Base-by-base conservation (phyloP, 2,888 invertebrate genomes). In the Pseudeuparius sepicola region DNA sequence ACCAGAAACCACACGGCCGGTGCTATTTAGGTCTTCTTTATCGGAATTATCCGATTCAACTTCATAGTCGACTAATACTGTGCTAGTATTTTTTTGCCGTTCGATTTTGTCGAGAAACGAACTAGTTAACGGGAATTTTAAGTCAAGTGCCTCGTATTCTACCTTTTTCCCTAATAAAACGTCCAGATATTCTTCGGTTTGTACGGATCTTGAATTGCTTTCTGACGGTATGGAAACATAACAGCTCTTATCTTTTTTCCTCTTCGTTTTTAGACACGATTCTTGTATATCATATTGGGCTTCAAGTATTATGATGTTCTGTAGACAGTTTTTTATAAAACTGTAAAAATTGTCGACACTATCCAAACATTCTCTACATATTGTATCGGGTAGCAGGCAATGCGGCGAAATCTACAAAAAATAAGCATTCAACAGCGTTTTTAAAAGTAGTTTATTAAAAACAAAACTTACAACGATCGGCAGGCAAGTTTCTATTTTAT, bases 171-270 rank as follows among this genome's bases (percentile, higher is more conserved):
- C 48, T 14, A 43, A 33, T 25, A 49, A 28, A 20, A 50, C 39
- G 37, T 53, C 51, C 9, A 51, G 39, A 42, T 40, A 46, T 39
- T 64, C 48, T 47, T 59, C 45, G 45, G 56, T 59, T 55, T 66
- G 52, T 40, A 56, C 44, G 47, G 53, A 45, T 51, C 52, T 52
- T 31, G 51, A 45, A 43, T 52, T 39, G 44, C 54, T 49, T 46
- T 53, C 34, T 48, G 57, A 16, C 50, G 55, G 34, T 48, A 59
- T 47, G 53, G 66, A 62, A 1, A 61, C 60, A 17, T 57, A 47
- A 45, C 63, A 66, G n/a, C 65, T 59, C 45, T 67, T 65, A 7
- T 67, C 68, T 34, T 51, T 53, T 30, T 59, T 55, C 31, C 59
- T 52, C 41, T 59, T 61, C 7, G 51, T 55, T 54, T 56, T 61